A percentile compares a stretch with the other conserved stretches of the same genome.
Conservation (phyloP, 2,113 vertebrate genomes). For the Aptenodytes patagonicus region DNA sequence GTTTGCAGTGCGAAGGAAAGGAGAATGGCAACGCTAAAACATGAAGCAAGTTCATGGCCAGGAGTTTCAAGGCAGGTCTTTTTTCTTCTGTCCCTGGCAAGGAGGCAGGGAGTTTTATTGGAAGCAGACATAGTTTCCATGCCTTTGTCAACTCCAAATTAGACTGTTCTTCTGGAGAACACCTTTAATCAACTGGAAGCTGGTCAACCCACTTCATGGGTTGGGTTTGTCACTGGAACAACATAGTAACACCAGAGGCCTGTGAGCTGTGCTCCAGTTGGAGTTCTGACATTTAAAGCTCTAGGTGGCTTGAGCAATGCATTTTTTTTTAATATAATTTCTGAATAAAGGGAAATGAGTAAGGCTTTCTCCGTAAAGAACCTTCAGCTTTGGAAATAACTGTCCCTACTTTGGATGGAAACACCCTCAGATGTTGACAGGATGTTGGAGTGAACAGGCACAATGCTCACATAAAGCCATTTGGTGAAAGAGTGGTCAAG, state of each 20-base stretch:
- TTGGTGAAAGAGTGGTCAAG: neutral
- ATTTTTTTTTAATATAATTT: neutral
- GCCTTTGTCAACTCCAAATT: neutral
- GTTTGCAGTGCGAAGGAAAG: neutral
- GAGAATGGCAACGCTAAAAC: neutral
- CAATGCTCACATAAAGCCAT: neutral
- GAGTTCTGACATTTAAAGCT: neutral
- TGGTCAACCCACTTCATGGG: neutral
- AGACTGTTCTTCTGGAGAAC: slow-evolving; percentile 23
- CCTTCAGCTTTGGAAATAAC: neutral
- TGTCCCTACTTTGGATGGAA: neutral
- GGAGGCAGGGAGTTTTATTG: slow-evolving; percentile 14
- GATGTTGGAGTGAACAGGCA: neutral
- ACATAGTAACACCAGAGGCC: neutral
- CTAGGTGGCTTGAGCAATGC: neutral
- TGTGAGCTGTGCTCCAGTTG: neutral
- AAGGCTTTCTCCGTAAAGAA: neutral
- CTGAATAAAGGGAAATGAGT: neutral
- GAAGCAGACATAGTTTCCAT: slow-evolving; percentile 47
- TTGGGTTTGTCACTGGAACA: slow-evolving; percentile 8
- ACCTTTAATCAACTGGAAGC: slow-evolving; percentile 50
- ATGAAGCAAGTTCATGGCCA: neutral
- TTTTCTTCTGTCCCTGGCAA: slow-evolving; percentile 40
- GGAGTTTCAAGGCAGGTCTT: neutral
- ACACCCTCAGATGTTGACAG: neutral